Evolutionary conservation across 2,888 invertebrate species (phyloP).

Genomic region (Scaptomyza caliginosa): DNA sequence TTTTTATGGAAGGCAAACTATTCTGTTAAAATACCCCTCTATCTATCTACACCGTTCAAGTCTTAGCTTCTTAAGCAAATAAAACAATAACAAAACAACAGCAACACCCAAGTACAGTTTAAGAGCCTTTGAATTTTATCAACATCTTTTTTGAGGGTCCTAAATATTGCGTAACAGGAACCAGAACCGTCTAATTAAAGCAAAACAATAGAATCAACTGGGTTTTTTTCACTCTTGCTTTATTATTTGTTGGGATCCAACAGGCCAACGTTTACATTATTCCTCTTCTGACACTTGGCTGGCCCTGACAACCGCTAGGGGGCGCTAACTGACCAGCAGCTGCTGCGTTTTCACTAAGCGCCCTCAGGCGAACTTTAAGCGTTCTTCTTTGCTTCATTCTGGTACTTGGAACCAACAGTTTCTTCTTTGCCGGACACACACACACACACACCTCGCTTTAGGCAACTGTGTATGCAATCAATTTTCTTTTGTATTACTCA

Average conservation of each 20-base stretch:
- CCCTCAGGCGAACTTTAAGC: not conserved
- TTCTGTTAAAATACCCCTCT: no score
- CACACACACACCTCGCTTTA: not conserved
- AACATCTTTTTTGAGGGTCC: not conserved
- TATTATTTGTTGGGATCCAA: not conserved
- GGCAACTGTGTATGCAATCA: constrained; percentile 45
- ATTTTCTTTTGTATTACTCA: constrained; percentile 3
- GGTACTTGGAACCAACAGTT: not conserved
- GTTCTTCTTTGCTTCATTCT: not conserved
- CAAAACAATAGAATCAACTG: constrained; percentile 17
- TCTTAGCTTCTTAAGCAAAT: not conserved
- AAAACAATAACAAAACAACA: not conserved
- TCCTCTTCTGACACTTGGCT: constrained; percentile 1
- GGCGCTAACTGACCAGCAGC: constrained; percentile 9
- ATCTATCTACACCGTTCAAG: no score
- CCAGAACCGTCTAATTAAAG: constrained; percentile 19
- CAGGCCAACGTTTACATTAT: not conserved
- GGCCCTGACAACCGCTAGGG: constrained; percentile 14
- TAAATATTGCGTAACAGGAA: not conserved
- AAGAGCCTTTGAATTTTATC: not conserved
- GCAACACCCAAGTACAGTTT: not conserved
- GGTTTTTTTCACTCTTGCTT: not conserved
- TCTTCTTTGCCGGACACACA: constrained; percentile 1
- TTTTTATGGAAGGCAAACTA: no score
- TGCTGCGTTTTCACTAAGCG: constrained; percentile 7